Conservation (phyloP, 2,113 vertebrate genomes). For the Argyrosomus japonicus region DNA sequence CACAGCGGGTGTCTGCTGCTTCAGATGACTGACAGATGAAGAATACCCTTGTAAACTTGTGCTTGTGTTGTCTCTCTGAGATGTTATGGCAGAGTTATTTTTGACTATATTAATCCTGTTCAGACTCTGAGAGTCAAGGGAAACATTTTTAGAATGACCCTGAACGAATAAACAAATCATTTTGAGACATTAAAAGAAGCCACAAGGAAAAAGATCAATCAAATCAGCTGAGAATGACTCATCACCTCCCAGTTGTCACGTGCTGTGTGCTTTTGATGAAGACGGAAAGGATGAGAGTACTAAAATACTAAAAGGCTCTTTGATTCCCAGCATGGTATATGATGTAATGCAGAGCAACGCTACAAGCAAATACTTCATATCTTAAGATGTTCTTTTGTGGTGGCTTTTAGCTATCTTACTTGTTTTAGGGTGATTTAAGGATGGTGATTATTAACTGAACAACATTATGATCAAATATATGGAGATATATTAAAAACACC, state of each 20-base stretch:
- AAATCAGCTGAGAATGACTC: constrained; percentile 28
- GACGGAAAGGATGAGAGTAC: too few species aligned
- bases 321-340: too few species aligned
- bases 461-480: too few species aligned
- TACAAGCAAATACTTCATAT: neutral
- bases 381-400: neutral
- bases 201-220: neutral
- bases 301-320: neutral
- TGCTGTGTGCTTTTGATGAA: neutral
- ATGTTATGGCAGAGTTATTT: constrained; percentile 45
- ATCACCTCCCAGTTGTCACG: neutral
- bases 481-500: too few species aligned
- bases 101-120: constrained; percentile 23
- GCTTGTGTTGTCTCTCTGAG: neutral
- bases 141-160: constrained; percentile 63
- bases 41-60: neutral
- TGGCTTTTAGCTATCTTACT: neutral
- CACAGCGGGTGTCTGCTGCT: constrained; percentile 7
- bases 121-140: neutral
- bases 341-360: neutral
- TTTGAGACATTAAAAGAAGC: constrained; percentile 9
- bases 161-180: constrained; percentile 26
- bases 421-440: neutral
- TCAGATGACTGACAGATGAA: constrained; percentile 38
- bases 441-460: too few species aligned